phyloP scores from a whole-genome alignment of 1,140 invertebrate genomes.

The Procambarus virginalis region DNA sequence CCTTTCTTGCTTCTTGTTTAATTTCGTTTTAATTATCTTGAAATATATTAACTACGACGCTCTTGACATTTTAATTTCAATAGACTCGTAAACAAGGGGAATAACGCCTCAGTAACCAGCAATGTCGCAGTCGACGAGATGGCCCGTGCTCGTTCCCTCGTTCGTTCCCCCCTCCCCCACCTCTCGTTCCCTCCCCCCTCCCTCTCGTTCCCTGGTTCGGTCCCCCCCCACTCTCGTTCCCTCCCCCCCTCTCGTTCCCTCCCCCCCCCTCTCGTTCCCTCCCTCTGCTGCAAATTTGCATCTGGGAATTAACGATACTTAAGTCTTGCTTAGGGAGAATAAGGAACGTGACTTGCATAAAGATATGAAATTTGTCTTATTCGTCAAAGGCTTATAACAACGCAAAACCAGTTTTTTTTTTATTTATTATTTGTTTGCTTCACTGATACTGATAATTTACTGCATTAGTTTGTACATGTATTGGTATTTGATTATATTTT shows the following conservation, averaged over 20 bases:
- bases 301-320: constrained; percentile 32
- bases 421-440: neutral
- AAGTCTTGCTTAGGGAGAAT: constrained; percentile 35
- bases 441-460: neutral
- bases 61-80: constrained; percentile 44
- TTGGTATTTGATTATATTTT: neutral
- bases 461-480: neutral
- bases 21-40: constrained; percentile 49
- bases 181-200: constrained; percentile 26
- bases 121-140: constrained; percentile 8
- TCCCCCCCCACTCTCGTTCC: too few relatives aligned
- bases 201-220: neutral
- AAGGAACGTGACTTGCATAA: constrained; percentile 57
- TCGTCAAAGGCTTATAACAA: neutral
- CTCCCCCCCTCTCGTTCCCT: constrained; percentile 20
- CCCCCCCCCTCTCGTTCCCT: constrained; percentile 1
- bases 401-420: neutral
- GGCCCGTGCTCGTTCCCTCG: neutral
- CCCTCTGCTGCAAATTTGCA: constrained; percentile 47
- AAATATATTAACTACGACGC: constrained; percentile 33
- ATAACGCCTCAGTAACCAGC: constrained; percentile 40
- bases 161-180: neutral
- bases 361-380: constrained; percentile 36
- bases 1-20: constrained; percentile 31
- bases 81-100: constrained; percentile 29